Conservation (phyloP, 2,797 vertebrate genomes). For the Margarornis squamiger region DNA sequence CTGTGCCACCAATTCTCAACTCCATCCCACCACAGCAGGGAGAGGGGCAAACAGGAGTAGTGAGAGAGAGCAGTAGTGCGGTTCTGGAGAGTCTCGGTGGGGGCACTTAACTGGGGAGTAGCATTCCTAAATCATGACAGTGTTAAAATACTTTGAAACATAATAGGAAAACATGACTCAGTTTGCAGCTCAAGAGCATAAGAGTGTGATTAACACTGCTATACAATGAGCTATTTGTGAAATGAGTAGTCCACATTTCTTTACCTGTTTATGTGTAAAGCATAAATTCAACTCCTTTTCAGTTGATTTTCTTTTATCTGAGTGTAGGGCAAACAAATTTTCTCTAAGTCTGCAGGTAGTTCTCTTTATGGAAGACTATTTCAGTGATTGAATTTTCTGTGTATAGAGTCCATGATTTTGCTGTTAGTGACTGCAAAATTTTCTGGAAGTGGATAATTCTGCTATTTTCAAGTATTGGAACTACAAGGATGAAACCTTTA, state of each 20-base stretch:
- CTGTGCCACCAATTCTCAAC: not conserved
- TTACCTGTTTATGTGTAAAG: not conserved
- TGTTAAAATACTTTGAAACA: not conserved
- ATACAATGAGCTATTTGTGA: not conserved
- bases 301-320: not conserved
- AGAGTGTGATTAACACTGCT: rapidly evolving
- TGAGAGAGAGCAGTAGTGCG: not conserved
- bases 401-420: not conserved
- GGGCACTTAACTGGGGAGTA: not conserved
- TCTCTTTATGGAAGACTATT: not conserved
- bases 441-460: not conserved
- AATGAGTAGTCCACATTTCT: not conserved
- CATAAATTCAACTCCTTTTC: not conserved
- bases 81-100: not conserved
- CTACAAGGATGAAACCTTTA: not conserved
- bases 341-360: not conserved
- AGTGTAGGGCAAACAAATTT: not conserved
- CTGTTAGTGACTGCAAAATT: not conserved
- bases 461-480: not conserved
- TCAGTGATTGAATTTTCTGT: not conserved
- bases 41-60: not conserved
- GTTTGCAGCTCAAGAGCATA: not conserved
- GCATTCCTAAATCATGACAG: not conserved
- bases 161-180: not conserved
- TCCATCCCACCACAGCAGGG: not conserved